Evolutionary conservation across 2,113 vertebrate species (phyloP).

Genomic region (Poeciliopsis turrubarensis): DNA sequence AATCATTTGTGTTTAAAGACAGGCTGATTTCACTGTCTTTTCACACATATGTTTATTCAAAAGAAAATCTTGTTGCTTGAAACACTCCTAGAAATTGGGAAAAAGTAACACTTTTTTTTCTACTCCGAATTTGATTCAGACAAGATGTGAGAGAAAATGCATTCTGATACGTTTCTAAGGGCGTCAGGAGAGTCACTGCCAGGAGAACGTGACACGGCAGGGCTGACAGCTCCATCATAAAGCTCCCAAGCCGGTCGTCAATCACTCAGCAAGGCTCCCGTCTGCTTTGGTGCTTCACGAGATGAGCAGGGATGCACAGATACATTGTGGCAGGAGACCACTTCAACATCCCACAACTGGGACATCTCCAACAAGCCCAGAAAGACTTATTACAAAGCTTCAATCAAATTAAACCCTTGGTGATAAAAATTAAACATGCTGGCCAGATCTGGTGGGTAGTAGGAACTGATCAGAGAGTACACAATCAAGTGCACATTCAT

Average conservation of each 20-base stretch:
- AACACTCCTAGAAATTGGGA: slow-evolving; percentile 16
- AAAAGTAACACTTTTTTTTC: slow-evolving; percentile 4
- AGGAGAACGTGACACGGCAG: slow-evolving; percentile 64
- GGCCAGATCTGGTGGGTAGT: background rate
- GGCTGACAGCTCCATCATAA: slow-evolving; percentile 74
- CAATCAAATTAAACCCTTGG: slow-evolving; percentile 42
- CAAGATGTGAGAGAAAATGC: slow-evolving; percentile 49
- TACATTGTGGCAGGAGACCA: slow-evolving; percentile 37
- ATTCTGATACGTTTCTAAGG: slow-evolving; percentile 59
- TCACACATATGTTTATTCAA: background rate
- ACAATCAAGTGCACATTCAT: background rate
- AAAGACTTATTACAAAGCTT: slow-evolving; percentile 47
- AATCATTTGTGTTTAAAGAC: background rate
- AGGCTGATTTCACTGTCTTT: background rate
- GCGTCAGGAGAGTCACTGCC: slow-evolving; percentile 64
- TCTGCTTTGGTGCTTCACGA: slow-evolving; percentile 42
- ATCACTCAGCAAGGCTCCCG: slow-evolving; percentile 69
- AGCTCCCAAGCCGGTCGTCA: slow-evolving; percentile 70
- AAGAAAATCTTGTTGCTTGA: background rate
- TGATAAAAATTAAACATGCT: slow-evolving; percentile 19
- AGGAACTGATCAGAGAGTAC: slow-evolving; percentile 6
- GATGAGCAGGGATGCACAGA: slow-evolving; percentile 45
- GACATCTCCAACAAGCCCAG: slow-evolving; percentile 50
- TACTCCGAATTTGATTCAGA: slow-evolving; percentile 55
- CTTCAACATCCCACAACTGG: slow-evolving; percentile 30